These are phyloP conservation scores for Cottus gobio DNA, from an alignment of 2,113 vertebrate species.

Conservation along the genomic window DNA sequence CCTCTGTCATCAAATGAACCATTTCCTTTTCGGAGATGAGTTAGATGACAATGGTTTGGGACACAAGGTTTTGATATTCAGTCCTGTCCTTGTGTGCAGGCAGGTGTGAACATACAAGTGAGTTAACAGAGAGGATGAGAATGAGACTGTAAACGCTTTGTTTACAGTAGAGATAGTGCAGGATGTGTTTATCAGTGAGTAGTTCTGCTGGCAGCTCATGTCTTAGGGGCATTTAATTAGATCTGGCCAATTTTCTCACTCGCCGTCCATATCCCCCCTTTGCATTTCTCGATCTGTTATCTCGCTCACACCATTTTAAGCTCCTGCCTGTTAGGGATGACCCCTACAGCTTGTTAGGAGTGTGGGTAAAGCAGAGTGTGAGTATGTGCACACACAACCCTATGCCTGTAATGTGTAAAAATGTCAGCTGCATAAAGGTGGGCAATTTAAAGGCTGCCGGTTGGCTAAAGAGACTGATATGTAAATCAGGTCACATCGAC, in stretches of 20 bases:
- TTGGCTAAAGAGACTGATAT: conserved; percentile 63
- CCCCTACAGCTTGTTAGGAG: conserved; percentile 39
- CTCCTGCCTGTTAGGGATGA: conserved; percentile 41
- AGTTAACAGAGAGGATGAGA: conserved; percentile 18
- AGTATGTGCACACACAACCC: not conserved
- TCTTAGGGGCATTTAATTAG: conserved; percentile 73
- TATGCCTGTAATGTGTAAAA: conserved; percentile 38
- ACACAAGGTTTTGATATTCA: conserved; percentile 7
- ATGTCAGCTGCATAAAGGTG: conserved; percentile 41
- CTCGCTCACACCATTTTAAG: conserved; percentile 34
- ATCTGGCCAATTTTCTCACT: conserved; percentile 52
- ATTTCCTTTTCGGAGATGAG: not conserved
- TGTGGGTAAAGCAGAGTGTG: conserved; percentile 1
- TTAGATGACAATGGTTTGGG: not conserved
- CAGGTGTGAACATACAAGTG: conserved; percentile 20
- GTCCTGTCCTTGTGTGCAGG: not conserved
- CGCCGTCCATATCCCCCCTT: conserved; percentile 10
- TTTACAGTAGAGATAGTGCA: conserved; percentile 29
- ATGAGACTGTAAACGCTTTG: conserved; percentile 30
- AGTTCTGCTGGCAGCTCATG: conserved; percentile 52
- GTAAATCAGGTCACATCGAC: conserved; percentile 71
- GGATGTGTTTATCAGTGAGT: conserved; percentile 54
- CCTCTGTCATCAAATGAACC: conserved; percentile 20
- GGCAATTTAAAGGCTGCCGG: conserved; percentile 45
- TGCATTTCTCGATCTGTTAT: conserved; percentile 53